Conservation (phyloP, 1,140 invertebrate species). For the Sitobion miscanthi region DNA sequence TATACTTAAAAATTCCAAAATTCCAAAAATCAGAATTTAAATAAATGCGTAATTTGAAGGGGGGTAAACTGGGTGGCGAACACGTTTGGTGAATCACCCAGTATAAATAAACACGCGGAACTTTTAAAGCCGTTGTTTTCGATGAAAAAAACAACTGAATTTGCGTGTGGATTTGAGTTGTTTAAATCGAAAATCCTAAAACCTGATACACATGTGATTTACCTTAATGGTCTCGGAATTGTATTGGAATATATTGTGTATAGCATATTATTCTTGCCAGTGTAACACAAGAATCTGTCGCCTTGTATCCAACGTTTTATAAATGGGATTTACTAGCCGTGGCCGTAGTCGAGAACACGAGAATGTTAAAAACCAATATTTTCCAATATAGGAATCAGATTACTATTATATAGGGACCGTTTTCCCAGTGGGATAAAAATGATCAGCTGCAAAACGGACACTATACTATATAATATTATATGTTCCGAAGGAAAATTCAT, state of each 20-base stretch:
- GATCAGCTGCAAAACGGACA: not conserved
- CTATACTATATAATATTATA: not conserved
- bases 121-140: not conserved
- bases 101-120: not conserved
- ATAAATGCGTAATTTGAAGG: not conserved
- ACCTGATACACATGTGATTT: constrained; percentile 1
- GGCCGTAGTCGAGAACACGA: constrained; percentile 1
- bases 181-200: not conserved
- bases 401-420: not conserved
- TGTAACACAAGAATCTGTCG: constrained; percentile 28
- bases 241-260: constrained; percentile 8
- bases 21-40: not conserved
- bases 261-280: constrained; percentile 2
- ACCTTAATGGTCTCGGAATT: not conserved
- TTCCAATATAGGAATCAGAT: not conserved
- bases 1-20: no score
- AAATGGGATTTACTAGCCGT: constrained; percentile 32
- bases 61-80: not conserved
- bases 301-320: constrained; percentile 4
- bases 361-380: constrained; percentile 53
- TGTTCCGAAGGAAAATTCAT: not conserved
- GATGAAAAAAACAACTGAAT: not conserved
- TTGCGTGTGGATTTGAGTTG: not conserved
- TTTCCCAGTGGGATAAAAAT: constrained; percentile 15
- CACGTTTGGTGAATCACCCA: not conserved